phyloP scores from a whole-genome alignment of 2,888 invertebrate genomes.

The Laspeyria flexula region DNA sequence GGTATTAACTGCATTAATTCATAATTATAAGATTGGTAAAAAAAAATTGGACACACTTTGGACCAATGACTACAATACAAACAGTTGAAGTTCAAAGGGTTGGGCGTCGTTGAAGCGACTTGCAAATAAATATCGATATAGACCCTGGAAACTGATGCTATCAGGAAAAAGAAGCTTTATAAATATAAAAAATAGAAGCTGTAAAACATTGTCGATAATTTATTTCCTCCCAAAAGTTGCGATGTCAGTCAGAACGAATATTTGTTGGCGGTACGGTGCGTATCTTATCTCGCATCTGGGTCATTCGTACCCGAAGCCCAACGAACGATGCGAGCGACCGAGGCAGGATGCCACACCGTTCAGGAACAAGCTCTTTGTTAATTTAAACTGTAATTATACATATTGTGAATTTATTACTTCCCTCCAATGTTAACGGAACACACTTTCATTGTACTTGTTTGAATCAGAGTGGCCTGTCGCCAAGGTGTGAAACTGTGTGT shows the following conservation, averaged over 20 bases:
- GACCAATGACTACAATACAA: too few species aligned
- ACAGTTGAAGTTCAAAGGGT: too few species aligned
- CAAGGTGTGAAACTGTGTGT: too few species aligned
- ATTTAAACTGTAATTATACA: not conserved
- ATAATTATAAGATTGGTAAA: too few species aligned
- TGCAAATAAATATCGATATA: too few species aligned
- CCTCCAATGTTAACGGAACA: not conserved
- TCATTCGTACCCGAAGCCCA: slow-evolving; percentile 10
- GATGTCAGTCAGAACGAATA: slow-evolving; percentile 15
- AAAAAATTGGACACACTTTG: too few species aligned
- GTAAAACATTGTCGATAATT: slow-evolving; percentile 17
- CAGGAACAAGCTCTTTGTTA: not conserved
- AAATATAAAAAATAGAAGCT: slow-evolving; percentile 4
- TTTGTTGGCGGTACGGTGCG: slow-evolving; percentile 16
- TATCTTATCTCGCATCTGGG: slow-evolving; percentile 28
- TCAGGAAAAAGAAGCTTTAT: not conserved
- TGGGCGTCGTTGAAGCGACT: too few species aligned
- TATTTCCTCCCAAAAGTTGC: slow-evolving; percentile 15
- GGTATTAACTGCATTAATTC: too few species aligned
- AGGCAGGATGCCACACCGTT: not conserved
- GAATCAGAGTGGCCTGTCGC: too few species aligned
- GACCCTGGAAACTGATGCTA: too few species aligned
- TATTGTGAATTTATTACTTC: not conserved
- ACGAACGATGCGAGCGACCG: not conserved
- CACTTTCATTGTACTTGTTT: too few species aligned